Percentiles rank a stretch among this genome's conserved stretches.
Evolutionary conservation across 2,113 vertebrate species (phyloP).

Genomic region (Equus quagga): DNA sequence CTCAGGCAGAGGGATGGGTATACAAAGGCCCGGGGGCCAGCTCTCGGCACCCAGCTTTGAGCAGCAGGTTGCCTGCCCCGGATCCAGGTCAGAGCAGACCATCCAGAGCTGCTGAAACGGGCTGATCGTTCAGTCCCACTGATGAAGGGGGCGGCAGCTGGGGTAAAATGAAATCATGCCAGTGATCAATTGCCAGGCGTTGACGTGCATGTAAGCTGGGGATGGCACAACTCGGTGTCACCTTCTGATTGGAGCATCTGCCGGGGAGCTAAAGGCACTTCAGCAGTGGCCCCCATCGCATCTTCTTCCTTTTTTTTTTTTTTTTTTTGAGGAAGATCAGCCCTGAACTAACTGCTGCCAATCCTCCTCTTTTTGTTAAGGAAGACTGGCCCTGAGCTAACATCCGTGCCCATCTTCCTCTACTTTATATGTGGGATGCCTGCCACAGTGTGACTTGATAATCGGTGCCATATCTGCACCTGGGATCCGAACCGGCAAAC

Average conservation of each 20-base stretch:
- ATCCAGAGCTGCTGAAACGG: fast-evolving
- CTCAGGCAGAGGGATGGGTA: neutral
- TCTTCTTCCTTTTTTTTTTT: neutral
- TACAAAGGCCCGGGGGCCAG: neutral
- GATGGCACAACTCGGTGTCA: fast-evolving
- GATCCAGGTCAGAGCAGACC: fast-evolving
- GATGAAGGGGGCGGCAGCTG: neutral
- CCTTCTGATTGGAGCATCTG: neutral
- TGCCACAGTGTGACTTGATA: too few species aligned
- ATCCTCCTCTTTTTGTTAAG: too few species aligned
- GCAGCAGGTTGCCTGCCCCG: neutral
- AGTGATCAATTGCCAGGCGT: fast-evolving
- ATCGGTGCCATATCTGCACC: too few species aligned
- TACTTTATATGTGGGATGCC: too few species aligned
- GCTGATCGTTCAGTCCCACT: neutral
- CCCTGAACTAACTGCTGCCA: too few species aligned
- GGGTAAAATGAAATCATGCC: neutral
- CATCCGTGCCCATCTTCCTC: too few species aligned
- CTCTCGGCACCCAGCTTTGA: fast-evolving
- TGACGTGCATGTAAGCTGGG: fast-evolving
- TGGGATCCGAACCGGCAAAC: too few species aligned
- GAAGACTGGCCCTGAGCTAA: too few species aligned
- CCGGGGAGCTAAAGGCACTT: neutral
- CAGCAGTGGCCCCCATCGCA: neutral
- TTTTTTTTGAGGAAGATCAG: too few species aligned